Evolutionary conservation across 2,888 invertebrate genomes (phyloP).

Genomic region (Argynnis bischoffii): DNA sequence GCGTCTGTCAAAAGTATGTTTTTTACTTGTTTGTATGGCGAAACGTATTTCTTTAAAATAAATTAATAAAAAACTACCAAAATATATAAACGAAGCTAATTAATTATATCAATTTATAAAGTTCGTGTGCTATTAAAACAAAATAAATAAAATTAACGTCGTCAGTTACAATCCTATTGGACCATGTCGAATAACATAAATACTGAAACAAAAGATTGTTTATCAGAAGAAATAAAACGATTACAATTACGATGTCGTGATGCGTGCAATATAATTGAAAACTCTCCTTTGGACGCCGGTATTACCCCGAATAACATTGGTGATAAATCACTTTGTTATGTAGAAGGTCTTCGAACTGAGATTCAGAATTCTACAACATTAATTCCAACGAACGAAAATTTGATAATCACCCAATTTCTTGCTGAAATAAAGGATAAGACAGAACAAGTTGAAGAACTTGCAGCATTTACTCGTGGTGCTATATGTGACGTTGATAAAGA

Average conservation of each 20-base stretch:
- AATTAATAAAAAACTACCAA: too few species aligned
- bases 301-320: slow-evolving; percentile 49
- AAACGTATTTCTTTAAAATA: too few species aligned
- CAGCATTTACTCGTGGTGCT: slow-evolving; percentile 60
- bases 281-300: slow-evolving; percentile 51
- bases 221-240: slow-evolving; percentile 60
- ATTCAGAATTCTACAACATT: slow-evolving; percentile 57
- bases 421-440: slow-evolving; percentile 62
- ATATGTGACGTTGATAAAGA: slow-evolving; percentile 63
- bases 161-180: slow-evolving; percentile 13
- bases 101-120: too few species aligned
- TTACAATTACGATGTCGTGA: slow-evolving; percentile 57
- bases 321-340: slow-evolving; percentile 54
- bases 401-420: slow-evolving; percentile 62
- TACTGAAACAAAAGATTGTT: slow-evolving; percentile 50
- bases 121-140: too few species aligned
- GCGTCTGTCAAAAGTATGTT: neutral
- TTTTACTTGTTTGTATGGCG: too few species aligned
- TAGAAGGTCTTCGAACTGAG: slow-evolving; percentile 59
- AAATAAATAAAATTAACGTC: neutral
- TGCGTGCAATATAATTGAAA: slow-evolving; percentile 58
- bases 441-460: slow-evolving; percentile 58
- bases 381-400: slow-evolving; percentile 59
- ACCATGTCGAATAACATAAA: slow-evolving; percentile 58
- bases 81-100: too few species aligned